Evolutionary conservation across 2,113 vertebrate species (phyloP), one percentile per base, ranked within the genome.

Genomic region (Grallaria varia): DNA sequence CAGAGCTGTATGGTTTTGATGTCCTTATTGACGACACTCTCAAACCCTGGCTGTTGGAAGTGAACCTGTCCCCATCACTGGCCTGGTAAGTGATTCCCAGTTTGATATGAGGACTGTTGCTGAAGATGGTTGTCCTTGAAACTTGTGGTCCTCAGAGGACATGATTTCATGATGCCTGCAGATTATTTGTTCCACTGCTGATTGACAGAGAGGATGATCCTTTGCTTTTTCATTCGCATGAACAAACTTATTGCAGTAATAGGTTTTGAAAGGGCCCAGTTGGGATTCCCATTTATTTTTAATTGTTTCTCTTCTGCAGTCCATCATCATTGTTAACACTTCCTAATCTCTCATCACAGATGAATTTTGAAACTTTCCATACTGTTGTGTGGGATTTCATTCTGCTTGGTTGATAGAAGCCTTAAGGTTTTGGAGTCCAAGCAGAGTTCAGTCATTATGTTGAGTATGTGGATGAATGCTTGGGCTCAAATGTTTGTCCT

Each of bases 1-100:
- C 97, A 99, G 99, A 99, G 89, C 98, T 99, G 9, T 99, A 99
- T 96, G 99, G 99, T 55, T 99, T 99, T 97, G 99, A 99, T 87
- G 99, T 99, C 89, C 99, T 99, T 80, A 99, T 99, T 52, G 99
- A 99, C 98, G 98, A 99, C 63, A 98, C 98, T 92, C 98, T 99
- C 91, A 99, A 99, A 96, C 99, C 99, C 33, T 99, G 99, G 99
- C 98, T 99, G 84, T 96, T 99, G 95, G 99, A 99, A 98, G 99
- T 99, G 91, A 99, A 99, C 95, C 98, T 99, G 15, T 99, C 99
- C 55, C 99, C 99, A 75, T 99, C 99, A 25, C 77, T 99, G 95
- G 99, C 99, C 72, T 99, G 99, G 99, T 99, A 98, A 99, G 98
- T 98, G 92, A 90, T 69, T 97, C 67, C 53, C 7, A 21, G 24